Evolutionary conservation across 1,140 invertebrate genomes (phyloP).

Genomic region (Hypsibius dujardini): DNA sequence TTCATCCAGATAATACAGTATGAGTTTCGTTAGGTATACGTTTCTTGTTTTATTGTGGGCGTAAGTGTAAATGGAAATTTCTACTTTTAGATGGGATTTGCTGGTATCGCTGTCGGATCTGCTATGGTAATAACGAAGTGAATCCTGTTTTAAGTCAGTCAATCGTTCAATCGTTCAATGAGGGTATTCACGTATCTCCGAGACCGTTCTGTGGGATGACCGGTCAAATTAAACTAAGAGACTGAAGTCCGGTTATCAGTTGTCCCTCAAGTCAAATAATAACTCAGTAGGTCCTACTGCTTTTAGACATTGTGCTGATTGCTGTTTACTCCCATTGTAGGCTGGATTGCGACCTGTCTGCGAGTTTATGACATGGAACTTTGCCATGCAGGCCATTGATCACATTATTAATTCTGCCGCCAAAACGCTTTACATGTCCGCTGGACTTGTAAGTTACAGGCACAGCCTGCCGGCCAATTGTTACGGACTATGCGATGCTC

Average conservation of each 20-base stretch:
- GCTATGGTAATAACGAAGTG: slow-evolving; percentile 53
- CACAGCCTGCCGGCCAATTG: not conserved
- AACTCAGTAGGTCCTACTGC: no score
- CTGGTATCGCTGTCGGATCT: slow-evolving; percentile 85
- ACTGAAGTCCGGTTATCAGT: no score
- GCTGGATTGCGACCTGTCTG: slow-evolving; percentile 86
- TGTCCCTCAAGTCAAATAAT: slow-evolving; percentile 14
- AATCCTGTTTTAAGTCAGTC: no score
- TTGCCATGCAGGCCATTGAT: slow-evolving; percentile 99
- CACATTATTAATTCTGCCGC: slow-evolving; percentile 96
- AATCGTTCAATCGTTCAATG: no score
- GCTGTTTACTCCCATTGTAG: slow-evolving; percentile 31
- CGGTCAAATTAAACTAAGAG: no score
- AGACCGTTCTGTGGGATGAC: no score
- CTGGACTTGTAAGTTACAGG: slow-evolving; percentile 47
- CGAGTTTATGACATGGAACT: slow-evolving; percentile 99
- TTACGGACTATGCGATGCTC: not conserved
- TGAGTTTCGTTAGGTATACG: not conserved
- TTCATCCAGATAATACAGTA: no score
- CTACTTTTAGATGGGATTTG: slow-evolving; percentile 57
- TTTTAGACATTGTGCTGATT: no score
- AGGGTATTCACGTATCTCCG: no score
- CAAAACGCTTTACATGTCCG: slow-evolving; percentile 98
- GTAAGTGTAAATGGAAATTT: slow-evolving; percentile 6
- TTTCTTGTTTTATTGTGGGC: slow-evolving; percentile 18